phyloP scores from a whole-genome alignment of 2,888 invertebrate genomes.

The Noctua fimbriata region DNA sequence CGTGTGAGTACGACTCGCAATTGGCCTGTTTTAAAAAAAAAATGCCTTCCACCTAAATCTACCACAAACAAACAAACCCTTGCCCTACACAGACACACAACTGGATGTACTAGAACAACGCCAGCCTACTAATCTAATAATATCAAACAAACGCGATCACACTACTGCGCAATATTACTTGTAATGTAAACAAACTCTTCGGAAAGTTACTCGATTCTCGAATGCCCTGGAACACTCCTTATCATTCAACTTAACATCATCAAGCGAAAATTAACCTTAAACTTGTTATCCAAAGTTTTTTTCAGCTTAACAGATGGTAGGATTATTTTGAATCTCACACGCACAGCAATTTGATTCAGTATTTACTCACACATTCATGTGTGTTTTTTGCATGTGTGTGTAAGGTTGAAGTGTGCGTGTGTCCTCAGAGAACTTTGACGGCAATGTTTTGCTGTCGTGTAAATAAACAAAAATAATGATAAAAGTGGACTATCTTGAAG shows the following conservation, averaged over 20 bases:
- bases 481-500: background rate
- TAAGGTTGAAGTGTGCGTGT: conserved; percentile 18
- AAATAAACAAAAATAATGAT: background rate
- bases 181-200: conserved; percentile 66
- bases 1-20: too few species aligned
- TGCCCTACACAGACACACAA: conserved; percentile 29
- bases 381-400: conserved; percentile 10
- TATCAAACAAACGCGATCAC: conserved; percentile 18
- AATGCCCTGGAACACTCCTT: conserved; percentile 59
- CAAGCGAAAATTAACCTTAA: conserved; percentile 46
- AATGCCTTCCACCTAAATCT: background rate
- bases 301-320: conserved; percentile 18
- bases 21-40: too few species aligned
- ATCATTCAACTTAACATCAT: conserved; percentile 14
- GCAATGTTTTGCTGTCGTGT: conserved; percentile 9
- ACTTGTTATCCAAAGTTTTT: accelerated
- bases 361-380: conserved; percentile 46
- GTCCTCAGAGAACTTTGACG: conserved; percentile 15
- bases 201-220: conserved; percentile 74
- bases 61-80: background rate
- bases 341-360: conserved; percentile 48
- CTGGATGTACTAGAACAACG: conserved; percentile 92
- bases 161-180: conserved; percentile 70
- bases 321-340: conserved; percentile 50
- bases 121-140: conserved; percentile 93